These are phyloP conservation scores for Rhagium mordax DNA, from an alignment of 2,888 invertebrate genomes.

Conservation along the genomic window DNA sequence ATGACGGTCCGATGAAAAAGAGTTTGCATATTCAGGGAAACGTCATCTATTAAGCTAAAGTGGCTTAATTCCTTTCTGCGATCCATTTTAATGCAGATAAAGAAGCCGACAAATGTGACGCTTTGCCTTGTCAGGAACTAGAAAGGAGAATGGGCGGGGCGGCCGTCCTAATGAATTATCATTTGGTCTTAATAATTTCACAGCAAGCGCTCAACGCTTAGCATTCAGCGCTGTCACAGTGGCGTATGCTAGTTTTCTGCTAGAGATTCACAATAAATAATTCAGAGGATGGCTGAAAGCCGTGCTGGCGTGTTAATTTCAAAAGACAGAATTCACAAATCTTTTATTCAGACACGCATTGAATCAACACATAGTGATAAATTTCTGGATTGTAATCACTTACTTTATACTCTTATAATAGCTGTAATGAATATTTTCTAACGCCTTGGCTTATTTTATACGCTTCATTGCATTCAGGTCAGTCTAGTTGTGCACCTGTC, in stretches of 20 bases:
- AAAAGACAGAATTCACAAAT: too few species aligned
- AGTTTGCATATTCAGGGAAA: constrained; percentile 59
- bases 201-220: constrained; percentile 34
- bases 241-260: constrained; percentile 4
- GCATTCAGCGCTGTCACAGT: constrained; percentile 11
- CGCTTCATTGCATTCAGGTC: too few species aligned
- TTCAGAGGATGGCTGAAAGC: too few species aligned
- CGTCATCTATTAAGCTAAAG: constrained; percentile 58
- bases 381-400: too few species aligned
- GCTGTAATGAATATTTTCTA: too few species aligned
- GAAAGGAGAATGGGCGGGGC: constrained; percentile 48
- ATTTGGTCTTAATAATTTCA: constrained; percentile 66
- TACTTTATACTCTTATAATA: too few species aligned
- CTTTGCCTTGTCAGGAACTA: constrained; percentile 47
- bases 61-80: constrained; percentile 58
- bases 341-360: too few species aligned
- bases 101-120: constrained; percentile 59
- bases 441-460: too few species aligned
- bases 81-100: constrained; percentile 55
- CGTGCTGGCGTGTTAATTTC: too few species aligned
- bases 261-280: background rate
- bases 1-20: constrained; percentile 53
- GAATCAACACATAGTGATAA: too few species aligned
- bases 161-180: constrained; percentile 61
- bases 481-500: too few species aligned